These are phyloP conservation scores for Diplosoma virens DNA, from an alignment of 23 tunicate species.

Conservation along the genomic window DNA sequence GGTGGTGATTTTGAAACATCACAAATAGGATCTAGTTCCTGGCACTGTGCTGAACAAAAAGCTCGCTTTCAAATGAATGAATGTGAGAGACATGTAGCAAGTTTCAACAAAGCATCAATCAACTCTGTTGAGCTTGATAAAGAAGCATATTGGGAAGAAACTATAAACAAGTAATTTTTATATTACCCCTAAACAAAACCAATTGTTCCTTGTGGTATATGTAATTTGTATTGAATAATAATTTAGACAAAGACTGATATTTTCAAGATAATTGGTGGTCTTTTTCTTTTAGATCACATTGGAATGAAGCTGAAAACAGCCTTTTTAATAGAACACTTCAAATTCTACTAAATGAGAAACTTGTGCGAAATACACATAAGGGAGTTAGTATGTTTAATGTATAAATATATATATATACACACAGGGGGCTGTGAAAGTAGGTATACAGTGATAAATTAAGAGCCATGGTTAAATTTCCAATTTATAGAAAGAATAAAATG, in stretches of 20 bases:
- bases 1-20: constrained; percentile 12
- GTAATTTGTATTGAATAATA: neutral
- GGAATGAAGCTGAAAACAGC: constrained; percentile 52
- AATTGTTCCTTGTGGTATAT: neutral
- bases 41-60: constrained; percentile 72
- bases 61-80: constrained; percentile 82
- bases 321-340: constrained; percentile 47
- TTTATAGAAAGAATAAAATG: too few species aligned
- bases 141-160: constrained; percentile 64
- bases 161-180: constrained; percentile 44
- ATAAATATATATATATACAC: too few species aligned
- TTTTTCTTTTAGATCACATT: constrained; percentile 32
- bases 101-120: neutral
- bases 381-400: constrained; percentile 71
- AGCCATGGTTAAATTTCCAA: too few species aligned
- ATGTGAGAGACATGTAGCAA: constrained; percentile 61
- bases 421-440: too few species aligned
- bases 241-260: too few species aligned
- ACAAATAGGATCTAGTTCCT: constrained; percentile 42
- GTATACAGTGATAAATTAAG: too few species aligned
- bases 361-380: constrained; percentile 69
- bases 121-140: constrained; percentile 14
- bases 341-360: constrained; percentile 64
- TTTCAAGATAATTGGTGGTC: neutral
- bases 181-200: neutral